Conservation (phyloP, 2,113 vertebrate species). For the Dromas ardeola region DNA sequence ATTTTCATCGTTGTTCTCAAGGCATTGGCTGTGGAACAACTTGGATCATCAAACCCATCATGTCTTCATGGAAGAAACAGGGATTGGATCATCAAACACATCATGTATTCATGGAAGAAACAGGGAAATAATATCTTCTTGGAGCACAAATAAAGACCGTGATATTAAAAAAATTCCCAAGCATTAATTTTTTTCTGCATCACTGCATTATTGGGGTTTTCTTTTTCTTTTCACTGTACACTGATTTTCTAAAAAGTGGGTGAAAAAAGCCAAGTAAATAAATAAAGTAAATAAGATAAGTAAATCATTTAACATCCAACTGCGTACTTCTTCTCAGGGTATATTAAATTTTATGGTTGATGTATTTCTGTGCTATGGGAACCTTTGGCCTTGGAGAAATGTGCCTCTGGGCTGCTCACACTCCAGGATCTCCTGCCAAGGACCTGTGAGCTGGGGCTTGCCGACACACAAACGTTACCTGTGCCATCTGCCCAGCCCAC, state of each 20-base stretch:
- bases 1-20: not conserved
- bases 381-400: not conserved
- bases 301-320: not conserved
- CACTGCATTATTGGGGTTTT: not conserved
- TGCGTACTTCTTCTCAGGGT: not conserved
- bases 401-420: not conserved
- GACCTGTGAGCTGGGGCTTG: not conserved
- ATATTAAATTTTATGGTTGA: not conserved
- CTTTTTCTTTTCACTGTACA: not conserved
- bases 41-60: not conserved
- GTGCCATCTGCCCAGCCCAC: not conserved
- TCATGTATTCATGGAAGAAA: not conserved
- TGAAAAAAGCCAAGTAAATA: not conserved
- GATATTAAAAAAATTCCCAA: not conserved
- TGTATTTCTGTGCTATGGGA: not conserved
- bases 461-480: not conserved
- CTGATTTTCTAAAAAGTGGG: not conserved
- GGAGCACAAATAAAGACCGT: not conserved
- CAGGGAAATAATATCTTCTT: not conserved
- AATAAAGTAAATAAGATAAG: not conserved
- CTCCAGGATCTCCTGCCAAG: not conserved
- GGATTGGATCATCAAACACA: not conserved
- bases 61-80: not conserved
- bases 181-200: not conserved
- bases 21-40: not conserved